Percentiles rank a stretch among this genome's conserved stretches.
Conservation (phyloP, 2,797 vertebrate species). For the Bufotes viridis region DNA sequence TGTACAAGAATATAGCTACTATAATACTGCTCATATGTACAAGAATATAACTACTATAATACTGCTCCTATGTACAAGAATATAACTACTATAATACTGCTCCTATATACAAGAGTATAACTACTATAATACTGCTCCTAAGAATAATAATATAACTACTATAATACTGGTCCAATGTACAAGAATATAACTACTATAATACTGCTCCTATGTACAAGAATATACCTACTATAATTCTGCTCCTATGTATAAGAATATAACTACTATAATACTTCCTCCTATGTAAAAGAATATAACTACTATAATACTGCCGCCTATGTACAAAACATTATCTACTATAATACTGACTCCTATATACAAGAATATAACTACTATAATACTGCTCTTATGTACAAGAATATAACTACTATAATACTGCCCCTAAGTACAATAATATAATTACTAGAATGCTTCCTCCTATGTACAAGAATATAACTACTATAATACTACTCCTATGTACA, state of each 20-base stretch:
- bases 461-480: constrained; percentile 1
- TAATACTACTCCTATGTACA: neutral
- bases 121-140: neutral
- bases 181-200: constrained; percentile 6
- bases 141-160: neutral
- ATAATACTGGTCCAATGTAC: neutral
- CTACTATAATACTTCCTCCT: neutral
- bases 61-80: neutral
- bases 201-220: neutral
- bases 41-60: neutral
- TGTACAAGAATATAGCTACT: neutral
- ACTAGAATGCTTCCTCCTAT: neutral
- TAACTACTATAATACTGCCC: neutral
- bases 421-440: neutral
- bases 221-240: constrained; percentile 1
- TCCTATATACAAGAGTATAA: neutral
- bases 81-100: too few relatives aligned
- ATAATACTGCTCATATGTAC: neutral
- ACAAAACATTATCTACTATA: neutral
- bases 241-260: neutral
- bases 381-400: neutral
- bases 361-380: constrained; percentile 2
- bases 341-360: neutral
- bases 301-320: neutral
- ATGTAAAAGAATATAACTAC: constrained; percentile 1